Percentiles rank a stretch among this genome's conserved stretches.
Conservation (phyloP, 2,888 invertebrate genomes). For the Drosophila sordidapex region DNA sequence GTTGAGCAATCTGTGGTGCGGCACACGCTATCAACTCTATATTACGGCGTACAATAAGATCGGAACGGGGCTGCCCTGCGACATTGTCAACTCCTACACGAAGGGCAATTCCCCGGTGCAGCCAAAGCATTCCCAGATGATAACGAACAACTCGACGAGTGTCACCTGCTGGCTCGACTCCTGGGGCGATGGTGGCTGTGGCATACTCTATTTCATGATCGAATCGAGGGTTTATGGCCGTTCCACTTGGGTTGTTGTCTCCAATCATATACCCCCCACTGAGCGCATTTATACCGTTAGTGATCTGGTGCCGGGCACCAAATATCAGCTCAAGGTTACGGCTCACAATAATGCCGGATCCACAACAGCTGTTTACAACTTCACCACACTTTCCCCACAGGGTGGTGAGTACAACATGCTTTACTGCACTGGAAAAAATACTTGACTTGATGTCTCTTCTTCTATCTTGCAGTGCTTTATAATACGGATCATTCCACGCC, state of each 20-base stretch:
- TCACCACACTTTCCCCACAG: slow-evolving; percentile 91
- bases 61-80: slow-evolving; percentile 94
- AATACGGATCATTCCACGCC: slow-evolving; percentile 89
- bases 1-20: slow-evolving; percentile 93
- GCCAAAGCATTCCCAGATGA: slow-evolving; percentile 92
- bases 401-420: slow-evolving; percentile 87
- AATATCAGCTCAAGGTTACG: slow-evolving; percentile 89
- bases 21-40: slow-evolving; percentile 94
- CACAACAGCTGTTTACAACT: slow-evolving; percentile 92
- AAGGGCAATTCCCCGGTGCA: slow-evolving; percentile 93
- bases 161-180: slow-evolving; percentile 94
- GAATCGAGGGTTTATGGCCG: slow-evolving; percentile 89
- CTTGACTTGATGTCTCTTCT: background rate
- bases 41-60: slow-evolving; percentile 96
- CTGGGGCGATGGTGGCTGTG: slow-evolving; percentile 96
- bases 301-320: slow-evolving; percentile 91
- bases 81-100: slow-evolving; percentile 93
- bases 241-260: slow-evolving; percentile 90
- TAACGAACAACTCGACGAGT: slow-evolving; percentile 93
- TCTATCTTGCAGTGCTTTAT: slow-evolving; percentile 83
- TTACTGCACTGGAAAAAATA: background rate
- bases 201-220: slow-evolving; percentile 93
- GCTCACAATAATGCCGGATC: slow-evolving; percentile 95
- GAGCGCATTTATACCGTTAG: slow-evolving; percentile 93
- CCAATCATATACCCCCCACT: slow-evolving; percentile 92